phyloP scores from a whole-genome alignment of 2,113 vertebrate genomes.

The Meles meles region DNA sequence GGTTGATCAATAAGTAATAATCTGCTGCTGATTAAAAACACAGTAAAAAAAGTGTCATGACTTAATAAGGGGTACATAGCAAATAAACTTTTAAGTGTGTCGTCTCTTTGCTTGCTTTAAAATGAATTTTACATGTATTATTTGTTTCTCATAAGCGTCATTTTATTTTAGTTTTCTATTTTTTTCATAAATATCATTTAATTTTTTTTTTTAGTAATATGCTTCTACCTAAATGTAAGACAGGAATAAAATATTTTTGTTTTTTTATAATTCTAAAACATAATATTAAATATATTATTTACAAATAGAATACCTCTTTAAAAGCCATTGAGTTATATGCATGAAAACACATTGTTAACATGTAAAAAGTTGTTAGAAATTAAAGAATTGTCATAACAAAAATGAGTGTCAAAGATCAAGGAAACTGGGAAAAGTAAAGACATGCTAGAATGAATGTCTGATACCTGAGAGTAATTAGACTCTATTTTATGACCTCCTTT shows the following conservation, averaged over 20 bases:
- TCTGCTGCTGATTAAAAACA: neutral
- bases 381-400: neutral
- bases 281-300: neutral
- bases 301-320: neutral
- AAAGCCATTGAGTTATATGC: neutral
- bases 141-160: neutral
- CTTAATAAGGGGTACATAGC: neutral
- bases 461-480: constrained; percentile 8
- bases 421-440: constrained; percentile 7
- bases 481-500: constrained; percentile 23
- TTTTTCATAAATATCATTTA: neutral
- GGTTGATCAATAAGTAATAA: neutral
- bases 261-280: neutral
- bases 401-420: constrained; percentile 3
- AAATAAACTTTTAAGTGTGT: neutral
- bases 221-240: neutral
- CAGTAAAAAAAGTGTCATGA: neutral
- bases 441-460: neutral
- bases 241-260: neutral
- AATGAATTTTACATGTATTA: neutral
- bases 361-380: neutral
- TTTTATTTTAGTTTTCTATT: neutral
- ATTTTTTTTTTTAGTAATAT: neutral
- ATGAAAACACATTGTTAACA: neutral
- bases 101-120: neutral